A percentile compares a stretch with the other conserved stretches of the same genome.
phyloP scores from a whole-genome alignment of 2,888 invertebrate genomes.

The Frankliniella intonsa region DNA sequence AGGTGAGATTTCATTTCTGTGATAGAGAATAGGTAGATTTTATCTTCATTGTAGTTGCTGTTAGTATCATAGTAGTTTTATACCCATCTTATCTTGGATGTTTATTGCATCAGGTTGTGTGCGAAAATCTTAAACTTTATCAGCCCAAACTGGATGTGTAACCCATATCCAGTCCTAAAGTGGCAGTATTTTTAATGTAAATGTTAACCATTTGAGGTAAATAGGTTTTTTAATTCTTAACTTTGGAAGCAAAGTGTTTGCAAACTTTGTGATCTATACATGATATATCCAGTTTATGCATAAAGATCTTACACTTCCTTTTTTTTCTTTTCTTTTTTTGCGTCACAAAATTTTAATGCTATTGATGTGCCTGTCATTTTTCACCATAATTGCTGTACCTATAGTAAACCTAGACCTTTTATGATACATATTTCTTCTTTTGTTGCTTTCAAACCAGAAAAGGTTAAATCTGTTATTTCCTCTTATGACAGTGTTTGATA shows the following conservation, averaged over 20 bases:
- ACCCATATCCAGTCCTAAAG: neutral
- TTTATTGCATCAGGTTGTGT: neutral
- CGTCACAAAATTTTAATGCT: no score
- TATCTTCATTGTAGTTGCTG: neutral
- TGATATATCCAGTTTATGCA: no score
- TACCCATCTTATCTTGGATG: neutral
- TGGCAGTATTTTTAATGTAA: neutral
- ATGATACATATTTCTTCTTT: no score
- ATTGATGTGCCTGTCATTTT: no score
- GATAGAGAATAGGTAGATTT: neutral
- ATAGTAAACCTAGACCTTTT: no score
- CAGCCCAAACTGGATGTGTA: neutral
- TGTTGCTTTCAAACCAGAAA: no score
- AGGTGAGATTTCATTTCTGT: constrained; percentile 18
- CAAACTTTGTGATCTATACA: neutral
- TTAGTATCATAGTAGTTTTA: neutral
- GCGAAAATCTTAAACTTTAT: neutral
- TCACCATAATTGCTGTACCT: no score
- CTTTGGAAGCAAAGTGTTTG: neutral
- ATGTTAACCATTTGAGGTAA: neutral
- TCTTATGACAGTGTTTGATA: no score
- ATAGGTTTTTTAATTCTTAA: neutral
- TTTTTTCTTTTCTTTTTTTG: neutral
- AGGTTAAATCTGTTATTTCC: no score
- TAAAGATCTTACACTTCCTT: neutral